Base-by-base conservation (phyloP, 1,140 invertebrate genomes). In the Bombus huntii region DNA sequence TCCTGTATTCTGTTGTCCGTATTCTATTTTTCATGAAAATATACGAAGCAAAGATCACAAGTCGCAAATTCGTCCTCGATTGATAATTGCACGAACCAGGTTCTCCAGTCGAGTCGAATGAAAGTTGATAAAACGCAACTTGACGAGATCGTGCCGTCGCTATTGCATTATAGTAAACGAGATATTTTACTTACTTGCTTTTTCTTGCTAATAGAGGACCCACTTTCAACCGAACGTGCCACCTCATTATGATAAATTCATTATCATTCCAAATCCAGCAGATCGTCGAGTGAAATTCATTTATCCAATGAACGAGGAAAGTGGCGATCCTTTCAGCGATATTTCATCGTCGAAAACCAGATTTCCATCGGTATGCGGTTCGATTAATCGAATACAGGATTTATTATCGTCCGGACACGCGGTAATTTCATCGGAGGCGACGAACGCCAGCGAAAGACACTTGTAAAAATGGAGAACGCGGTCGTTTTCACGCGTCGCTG, bases 401-500 rank as follows among this genome's bases (percentile, higher is more conserved):
- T 25, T 47, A 28, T 53, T 15, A n/a, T 22, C 62, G 74, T 66
- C 53, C 59, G 13, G 13, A 6, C 34, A 13, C 28, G 28, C 15
- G 44, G 9, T 44, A 75, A 76, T 81, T 59, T 34, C 79, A 47
- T 28, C 22, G 62, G 12, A 34, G 31, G 65, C 59, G 31, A 28
- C 68, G 47, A 34, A 39, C 18, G 22, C 4, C 12, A 15, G 44
- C 42, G 44, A n/a, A 8, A 31, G 57, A 83, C 12, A 5, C 2
- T 13, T 13, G 2, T n/a, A 82, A 77, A 77, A 83, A 77, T 42
- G 37, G 10, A 13, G 34, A 68, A 77, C 34, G 25, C 44, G 73
- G 34, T 77, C 73, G 47, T 83, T 77, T 83, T 83, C 81, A 83
- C 81, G 81, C 81, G 62, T 68, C 81, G 31, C 15, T 68, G 81